Evolutionary conservation across 2,113 vertebrate genomes (phyloP).

Genomic region (Hylia prasina): DNA sequence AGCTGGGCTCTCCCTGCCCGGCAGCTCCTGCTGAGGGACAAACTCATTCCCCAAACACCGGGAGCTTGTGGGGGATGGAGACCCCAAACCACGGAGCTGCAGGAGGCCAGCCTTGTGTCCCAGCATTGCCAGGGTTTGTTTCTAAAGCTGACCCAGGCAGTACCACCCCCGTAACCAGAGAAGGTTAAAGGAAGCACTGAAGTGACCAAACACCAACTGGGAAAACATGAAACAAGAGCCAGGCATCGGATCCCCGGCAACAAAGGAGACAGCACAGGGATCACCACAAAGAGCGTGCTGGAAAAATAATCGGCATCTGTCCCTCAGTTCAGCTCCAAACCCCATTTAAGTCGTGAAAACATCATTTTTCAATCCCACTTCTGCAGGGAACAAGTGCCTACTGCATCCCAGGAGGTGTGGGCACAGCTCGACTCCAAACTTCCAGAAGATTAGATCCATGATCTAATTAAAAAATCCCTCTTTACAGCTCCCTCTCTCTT

Average conservation of each 20-base stretch:
- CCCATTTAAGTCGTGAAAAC: not conserved
- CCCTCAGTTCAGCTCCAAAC: not conserved
- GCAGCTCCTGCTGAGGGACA: not conserved
- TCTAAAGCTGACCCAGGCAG: not conserved
- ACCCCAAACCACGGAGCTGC: not conserved
- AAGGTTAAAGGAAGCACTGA: not conserved
- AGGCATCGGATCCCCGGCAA: not conserved
- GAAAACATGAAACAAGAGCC: slow-evolving; percentile 6
- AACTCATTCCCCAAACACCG: not conserved
- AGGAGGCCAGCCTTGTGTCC: not conserved
- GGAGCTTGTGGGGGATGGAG: not conserved
- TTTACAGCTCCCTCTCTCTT: not conserved
- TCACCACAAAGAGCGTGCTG: not conserved
- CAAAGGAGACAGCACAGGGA: not conserved
- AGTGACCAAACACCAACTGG: not conserved
- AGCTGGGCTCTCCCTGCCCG: not conserved
- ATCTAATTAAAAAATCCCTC: not conserved
- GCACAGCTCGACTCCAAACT: not conserved
- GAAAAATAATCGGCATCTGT: not conserved
- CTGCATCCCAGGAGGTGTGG: not conserved
- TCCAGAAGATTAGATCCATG: not conserved
- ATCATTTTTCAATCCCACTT: not conserved
- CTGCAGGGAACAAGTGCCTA: not conserved
- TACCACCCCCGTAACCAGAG: not conserved
- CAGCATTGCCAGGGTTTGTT: not conserved